Evolutionary conservation across 2,888 invertebrate genomes (phyloP), one percentile per base, ranked within the genome.

Genomic region (Melolontha melolontha): DNA sequence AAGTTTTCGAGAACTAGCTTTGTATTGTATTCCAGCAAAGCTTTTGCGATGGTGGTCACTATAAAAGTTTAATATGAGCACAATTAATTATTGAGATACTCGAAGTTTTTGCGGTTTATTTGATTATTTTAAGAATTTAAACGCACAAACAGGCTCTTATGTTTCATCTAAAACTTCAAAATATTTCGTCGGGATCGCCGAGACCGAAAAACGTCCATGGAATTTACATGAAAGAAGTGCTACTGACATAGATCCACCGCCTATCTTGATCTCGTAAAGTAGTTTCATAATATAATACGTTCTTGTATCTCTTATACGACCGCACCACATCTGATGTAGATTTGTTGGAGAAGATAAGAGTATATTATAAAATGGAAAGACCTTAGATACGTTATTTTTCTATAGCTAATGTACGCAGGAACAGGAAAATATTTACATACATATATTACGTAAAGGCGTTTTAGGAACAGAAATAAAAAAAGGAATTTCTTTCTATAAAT

Each of bases 1-100:
- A 57, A n/a, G 14, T 12, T 27, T 42, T 8, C 29, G 22, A 42
- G 57, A 42, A 29, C 11, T 34, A 49, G 59, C 29, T 62, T 47
- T 29, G 12, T 11, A 47, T 29, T 59, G 14, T 55, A 22, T 8
- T 22, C n/a, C 12, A 29, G 12, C 16, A 42, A 52, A 54, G 22
- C 34, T 27, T 12, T 22, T 8, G 59, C 27, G 44, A 34, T 42
- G 52, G 64, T 52, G 52, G 52, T 44, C 44, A 51, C 44, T 66
- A 39, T 54, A 57, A 39, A 50, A 59, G 49, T 40, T 11, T 39
- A 57, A 64, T 69, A 71, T 71, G 70, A 68, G 65, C 69, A 67
- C 70, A 70, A 73, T 73, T 73, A 73, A 73, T 73, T 47, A 62
- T 71, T 68, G 64, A 70, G 69, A 72, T 71, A 69, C 70, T 70